Base-by-base conservation (phyloP, 2,797 vertebrate genomes). In the Urophycis tenuis region DNA sequence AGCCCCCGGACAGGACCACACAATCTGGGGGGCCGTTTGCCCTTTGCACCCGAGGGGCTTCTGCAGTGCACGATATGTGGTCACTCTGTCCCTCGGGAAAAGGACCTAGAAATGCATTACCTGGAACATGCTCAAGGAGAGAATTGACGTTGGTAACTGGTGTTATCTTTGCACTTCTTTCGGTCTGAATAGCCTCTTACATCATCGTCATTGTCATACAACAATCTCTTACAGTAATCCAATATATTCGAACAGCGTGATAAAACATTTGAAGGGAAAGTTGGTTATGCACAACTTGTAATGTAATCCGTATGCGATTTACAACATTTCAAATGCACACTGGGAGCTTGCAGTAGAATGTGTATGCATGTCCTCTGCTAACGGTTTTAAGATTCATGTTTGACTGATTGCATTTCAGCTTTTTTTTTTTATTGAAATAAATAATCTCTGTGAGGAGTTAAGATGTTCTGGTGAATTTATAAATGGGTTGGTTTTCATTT, bases 11-110 rank as follows among this genome's bases (percentile, higher is more conserved):
- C 87, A 75, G 92, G 93, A 77, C 77, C 88, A 80, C 91, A 87
- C 78, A 92, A 92, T 87, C 87, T 90, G 1, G 87, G 88, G 36
- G 73, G 89, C 81, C 90, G 91, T 86, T 88, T 93, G 87, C 89
- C 92, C 78, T 93, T 94, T 76, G 72, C 87, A 79, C 85, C 91
- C 7, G 92, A 94, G 77, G 89, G 92, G 77, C 89, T 91, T 29
- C 91, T 93, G 70, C 92, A 92, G 79, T 95, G 94, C 90, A 93
- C 94, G 93, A 92, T 94, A 86, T 95, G 94, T 36, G 93, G 94
- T 33, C 88, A 91, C 82, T 91, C 93, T 73, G 86, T 94, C 35
- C 89, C 92, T 19, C 90, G 91, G 73, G 93, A 95, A 82, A 75
- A 93, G 77, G 93, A 94, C 86, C 88, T 95, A 87, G 93, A 94